Base-by-base conservation (phyloP, 2,888 invertebrate species). In the Achlya flavicornis region DNA sequence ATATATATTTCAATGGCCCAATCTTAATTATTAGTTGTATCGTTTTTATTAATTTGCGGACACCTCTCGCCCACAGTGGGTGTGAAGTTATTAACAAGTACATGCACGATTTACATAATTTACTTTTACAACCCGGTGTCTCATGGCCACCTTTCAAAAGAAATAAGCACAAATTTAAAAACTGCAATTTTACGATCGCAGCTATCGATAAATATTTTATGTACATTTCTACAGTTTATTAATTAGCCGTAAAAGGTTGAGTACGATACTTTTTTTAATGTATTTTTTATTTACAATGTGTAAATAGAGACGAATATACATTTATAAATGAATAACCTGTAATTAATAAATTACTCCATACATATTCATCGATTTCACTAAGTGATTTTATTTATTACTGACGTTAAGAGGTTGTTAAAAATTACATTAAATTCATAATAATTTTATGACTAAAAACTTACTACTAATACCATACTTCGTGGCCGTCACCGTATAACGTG, bases 1-100 rank as follows among this genome's bases (percentile, higher is more conserved):
- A 53, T 19, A 53, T 53, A 14, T 48, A 5, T 48, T 77, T 64
- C 65, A 75, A 66, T 79, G 72, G 66, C 73, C 67, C 63, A 79
- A 80, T 63, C 38, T 64, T 77, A 78, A 77, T 77, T 75, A 66
- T 73, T 73, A 75, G 66, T 64, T 65, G 68, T 59, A 62, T 74
- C 77, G 74, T 74, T 68, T 76, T 53, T 53, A 53, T 53, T 53
- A 53, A 19, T 53, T 19, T 19, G 19, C 19, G 19, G 53, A 53
- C 53, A 53, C 53, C 53, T 53, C 53, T 48, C 48, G 16, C 63
- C 38, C 63, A 63, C 65, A 63, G 62, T 67, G 71, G 66, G 71
- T 76, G 79, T 73, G 68, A 76, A 73, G 62, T 68, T 72, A 68
- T 77, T 72, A 63, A 64, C 46, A 63, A 68, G 63, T 64, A 63